Base-by-base conservation (phyloP, 2,113 vertebrate species). In the Morone saxatilis region DNA sequence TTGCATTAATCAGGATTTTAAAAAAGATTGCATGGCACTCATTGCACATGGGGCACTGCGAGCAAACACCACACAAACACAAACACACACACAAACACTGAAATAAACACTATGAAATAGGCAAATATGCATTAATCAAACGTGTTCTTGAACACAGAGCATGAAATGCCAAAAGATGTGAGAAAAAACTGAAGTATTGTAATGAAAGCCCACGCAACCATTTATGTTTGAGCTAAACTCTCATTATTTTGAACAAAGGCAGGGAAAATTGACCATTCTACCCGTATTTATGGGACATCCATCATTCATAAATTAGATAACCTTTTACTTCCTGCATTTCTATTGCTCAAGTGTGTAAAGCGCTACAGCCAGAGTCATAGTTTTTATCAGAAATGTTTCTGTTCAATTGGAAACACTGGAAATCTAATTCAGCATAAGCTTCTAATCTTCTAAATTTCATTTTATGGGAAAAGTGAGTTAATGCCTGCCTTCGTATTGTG, bases 381-480 rank as follows among this genome's bases (percentile, higher is more conserved):
- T 69, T 78, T 48, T 84, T 45, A 84, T 51, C 71, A 48, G 56
- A 70, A 88, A 84, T 71, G n/a, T 74, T 82, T 80, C 25, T 75
- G 38, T 83, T 90, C n/a, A 88, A 86, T 84, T 86, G 56, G 84
- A 92, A 88, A 83, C 67, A 84, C 71, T 70, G 73, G 19, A 82
- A 91, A 87, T 91, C 47, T 68, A 89, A 87, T 90, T 86, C 71
- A 76, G 66, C 74, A 69, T 86, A 84, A 85, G 51, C 83, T 80
- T 86, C 76, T 93, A 93, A 92, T 95, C 83, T 88, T 70, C 67
- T 65, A 90, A 83, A 93, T 91, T 81, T 78, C 71, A 89, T 93
- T 93, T 86, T 94, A 76, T 78, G 31, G n/a, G 17, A 80, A 73
- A 85, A 85, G 89, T 86, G 87, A 78, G 85, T 82, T 86, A 79